Base-by-base conservation (phyloP, 2,888 invertebrate genomes). In the Abrostola triplasia region DNA sequence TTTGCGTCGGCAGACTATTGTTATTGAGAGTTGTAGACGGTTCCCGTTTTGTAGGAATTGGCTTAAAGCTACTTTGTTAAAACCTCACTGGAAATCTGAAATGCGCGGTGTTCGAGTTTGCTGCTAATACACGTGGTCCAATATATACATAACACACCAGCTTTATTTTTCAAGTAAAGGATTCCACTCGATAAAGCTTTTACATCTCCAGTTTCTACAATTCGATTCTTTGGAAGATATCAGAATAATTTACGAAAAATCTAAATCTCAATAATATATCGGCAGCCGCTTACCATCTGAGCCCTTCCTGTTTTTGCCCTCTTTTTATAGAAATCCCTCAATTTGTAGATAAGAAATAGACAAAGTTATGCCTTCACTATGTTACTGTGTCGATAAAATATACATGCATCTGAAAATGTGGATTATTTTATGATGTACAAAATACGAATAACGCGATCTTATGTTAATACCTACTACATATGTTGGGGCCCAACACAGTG, bases 71-170 rank as follows among this genome's bases (percentile, higher is more conserved):
- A 64, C 72, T 63, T 48, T 63, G 59, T 70, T 59, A 55, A 58
- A 64, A 50, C 51, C 54, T 57, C 57, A 36, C 65, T 11, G 51
- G 57, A 64, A 65, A 70, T 59, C 65, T 70, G 55, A 60, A 70
- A 70, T 60, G 64, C 55, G 51, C 70, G 64, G 75, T 70, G 64
- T 75, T 72, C 70, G 70, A 51, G 48, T 48, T 70, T 75, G 64
- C 41, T 64, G 37, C n/a, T 35, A 70, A n/a, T n/a, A n/a, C n/a
- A n/a, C n/a, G n/a, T n/a, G n/a, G n/a, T n/a, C n/a, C n/a, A n/a
- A n/a, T n/a, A n/a, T n/a, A n/a, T n/a, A n/a, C n/a, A n/a, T n/a
- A n/a, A 64, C 24, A 24, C 24, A 4, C 4, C 24, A 24, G 24
- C 24, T 24, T 2, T 4, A 24, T 24, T 24, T 24, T 24, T 24